phyloP scores from a whole-genome alignment of 53 echinoderm and acorn worm species.

The Glandiceps talaboti region DNA sequence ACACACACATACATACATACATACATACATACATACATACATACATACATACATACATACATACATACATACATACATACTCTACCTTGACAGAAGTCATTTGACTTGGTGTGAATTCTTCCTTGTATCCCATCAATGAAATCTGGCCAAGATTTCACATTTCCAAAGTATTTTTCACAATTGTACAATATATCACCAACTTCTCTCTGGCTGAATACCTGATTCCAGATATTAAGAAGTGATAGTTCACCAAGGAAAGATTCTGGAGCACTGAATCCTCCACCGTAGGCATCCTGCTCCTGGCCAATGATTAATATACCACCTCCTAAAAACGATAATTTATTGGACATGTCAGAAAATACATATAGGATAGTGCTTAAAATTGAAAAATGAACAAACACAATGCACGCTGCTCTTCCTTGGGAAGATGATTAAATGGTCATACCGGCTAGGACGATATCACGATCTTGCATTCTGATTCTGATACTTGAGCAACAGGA shows the following conservation, averaged over 20 bases:
- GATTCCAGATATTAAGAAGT: constrained; percentile 60
- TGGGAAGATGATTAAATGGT: too few relatives aligned
- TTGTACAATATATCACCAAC: constrained; percentile 20
- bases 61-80: too few relatives aligned
- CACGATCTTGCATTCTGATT: too few relatives aligned
- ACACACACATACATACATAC: too few relatives aligned
- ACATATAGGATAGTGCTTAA: too few relatives aligned
- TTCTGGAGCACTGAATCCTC: constrained; percentile 61
- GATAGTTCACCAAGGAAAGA: constrained; percentile 77
- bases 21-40: too few relatives aligned
- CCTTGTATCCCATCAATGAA: constrained; percentile 52
- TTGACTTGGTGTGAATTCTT: constrained; percentile 18
- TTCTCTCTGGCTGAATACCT: constrained; percentile 26
- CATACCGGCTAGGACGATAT: too few relatives aligned
- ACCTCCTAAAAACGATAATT: constrained; percentile 77
- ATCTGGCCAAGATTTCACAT: constrained; percentile 70
- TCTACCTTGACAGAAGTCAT: constrained; percentile 76
- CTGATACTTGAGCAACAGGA: too few relatives aligned
- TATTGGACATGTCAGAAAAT: too few relatives aligned
- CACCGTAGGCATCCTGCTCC: constrained; percentile 75
- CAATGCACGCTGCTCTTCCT: too few relatives aligned
- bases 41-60: too few relatives aligned
- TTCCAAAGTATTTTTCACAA: constrained; percentile 22
- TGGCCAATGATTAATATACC: constrained; percentile 87
- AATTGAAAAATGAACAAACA: too few relatives aligned